phyloP scores from a whole-genome alignment of 2,113 vertebrate genomes.

The Aptenodytes patagonicus region DNA sequence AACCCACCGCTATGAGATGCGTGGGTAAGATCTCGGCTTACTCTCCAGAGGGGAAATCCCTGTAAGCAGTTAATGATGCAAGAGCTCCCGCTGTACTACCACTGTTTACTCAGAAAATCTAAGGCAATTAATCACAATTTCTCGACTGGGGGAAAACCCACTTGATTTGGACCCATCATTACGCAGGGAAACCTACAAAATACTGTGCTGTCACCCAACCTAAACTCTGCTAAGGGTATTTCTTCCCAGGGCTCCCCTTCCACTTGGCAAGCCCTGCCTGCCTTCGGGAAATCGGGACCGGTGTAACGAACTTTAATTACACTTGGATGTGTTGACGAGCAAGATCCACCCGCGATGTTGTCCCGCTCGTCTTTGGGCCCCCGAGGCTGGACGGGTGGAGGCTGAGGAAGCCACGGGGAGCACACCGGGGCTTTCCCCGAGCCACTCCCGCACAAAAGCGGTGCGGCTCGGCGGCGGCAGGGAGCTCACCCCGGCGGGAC shows the following conservation, averaged over 20 bases:
- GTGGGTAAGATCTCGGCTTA: neutral
- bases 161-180: neutral
- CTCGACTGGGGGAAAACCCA: neutral
- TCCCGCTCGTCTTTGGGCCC: neutral
- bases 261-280: neutral
- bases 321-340: neutral
- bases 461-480: neutral
- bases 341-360: neutral
- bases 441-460: neutral
- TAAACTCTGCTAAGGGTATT: neutral
- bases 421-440: neutral
- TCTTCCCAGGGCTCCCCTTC: neutral
- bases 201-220: neutral
- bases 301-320: neutral
- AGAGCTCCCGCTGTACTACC: neutral
- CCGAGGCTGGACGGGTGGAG: neutral
- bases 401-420: neutral
- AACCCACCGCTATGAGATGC: neutral
- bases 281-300: neutral
- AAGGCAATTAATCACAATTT: neutral
- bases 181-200: neutral
- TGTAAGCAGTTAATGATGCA: neutral
- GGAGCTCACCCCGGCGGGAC: neutral
- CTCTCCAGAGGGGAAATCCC: neutral
- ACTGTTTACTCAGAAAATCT: neutral